These are phyloP conservation scores for Elephas maximus DNA, from an alignment of 2,113 vertebrate genomes.

Conservation along the genomic window DNA sequence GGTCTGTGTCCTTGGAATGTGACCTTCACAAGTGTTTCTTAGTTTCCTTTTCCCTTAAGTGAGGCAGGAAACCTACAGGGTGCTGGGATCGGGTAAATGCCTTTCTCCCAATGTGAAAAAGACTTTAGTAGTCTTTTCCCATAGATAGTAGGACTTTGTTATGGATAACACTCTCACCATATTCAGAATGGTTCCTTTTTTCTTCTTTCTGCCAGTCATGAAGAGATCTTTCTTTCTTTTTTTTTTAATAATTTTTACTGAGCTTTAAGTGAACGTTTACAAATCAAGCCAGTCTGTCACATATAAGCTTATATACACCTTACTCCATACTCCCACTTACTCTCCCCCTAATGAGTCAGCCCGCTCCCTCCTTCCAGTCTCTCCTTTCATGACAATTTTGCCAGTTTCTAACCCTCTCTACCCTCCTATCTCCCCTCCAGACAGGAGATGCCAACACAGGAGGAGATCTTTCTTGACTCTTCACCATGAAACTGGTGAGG, in stretches of 20 bases:
- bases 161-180: not conserved
- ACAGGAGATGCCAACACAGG: too few relatives aligned
- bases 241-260: too few relatives aligned
- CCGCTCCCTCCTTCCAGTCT: too few relatives aligned
- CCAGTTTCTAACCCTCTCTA: too few relatives aligned
- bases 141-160: not conserved
- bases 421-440: too few relatives aligned
- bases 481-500: not conserved
- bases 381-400: too few relatives aligned
- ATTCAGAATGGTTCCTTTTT: not conserved
- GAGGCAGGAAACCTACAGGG: not conserved
- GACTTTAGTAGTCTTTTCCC: not conserved
- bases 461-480: not conserved
- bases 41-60: not conserved
- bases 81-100: not conserved
- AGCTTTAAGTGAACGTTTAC: too few relatives aligned
- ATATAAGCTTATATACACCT: too few relatives aligned
- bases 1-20: not conserved
- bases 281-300: too few relatives aligned
- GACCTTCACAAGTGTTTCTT: not conserved
- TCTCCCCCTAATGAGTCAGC: too few relatives aligned
- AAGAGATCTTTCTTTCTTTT: not conserved
- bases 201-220: not conserved
- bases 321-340: too few relatives aligned
- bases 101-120: not conserved